phyloP scores from a whole-genome alignment of 2,888 invertebrate genomes.

The Melipona bicolor region DNA sequence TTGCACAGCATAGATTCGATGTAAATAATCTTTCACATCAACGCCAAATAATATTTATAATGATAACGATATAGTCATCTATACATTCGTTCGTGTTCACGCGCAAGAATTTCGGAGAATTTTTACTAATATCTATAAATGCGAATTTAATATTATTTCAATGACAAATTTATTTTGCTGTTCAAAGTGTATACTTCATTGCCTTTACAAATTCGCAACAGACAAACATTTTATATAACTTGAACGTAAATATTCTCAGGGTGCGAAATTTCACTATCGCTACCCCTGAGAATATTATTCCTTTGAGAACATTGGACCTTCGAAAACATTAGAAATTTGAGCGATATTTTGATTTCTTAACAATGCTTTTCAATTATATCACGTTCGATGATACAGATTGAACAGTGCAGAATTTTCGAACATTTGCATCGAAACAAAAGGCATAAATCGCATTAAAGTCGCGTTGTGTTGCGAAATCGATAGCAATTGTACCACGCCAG shows the following conservation, averaged over 20 bases:
- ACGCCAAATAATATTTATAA: not conserved
- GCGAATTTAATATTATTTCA: no score
- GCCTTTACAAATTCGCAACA: not conserved
- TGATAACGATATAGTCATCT: not conserved
- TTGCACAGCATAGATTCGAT: constrained; percentile 28
- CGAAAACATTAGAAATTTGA: not conserved
- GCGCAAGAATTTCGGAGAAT: no score
- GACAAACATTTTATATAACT: not conserved
- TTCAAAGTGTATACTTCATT: not conserved
- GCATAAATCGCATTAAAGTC: constrained; percentile 6
- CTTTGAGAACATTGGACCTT: not conserved
- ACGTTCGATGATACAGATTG: not conserved
- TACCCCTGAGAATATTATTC: not conserved
- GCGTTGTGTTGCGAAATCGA: constrained; percentile 36
- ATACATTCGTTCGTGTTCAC: not conserved
- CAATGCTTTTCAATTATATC: not conserved
- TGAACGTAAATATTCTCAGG: not conserved
- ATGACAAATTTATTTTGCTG: no score
- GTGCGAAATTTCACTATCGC: not conserved
- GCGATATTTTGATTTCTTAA: not conserved
- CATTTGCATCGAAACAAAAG: not conserved
- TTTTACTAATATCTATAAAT: no score
- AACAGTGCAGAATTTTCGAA: not conserved
- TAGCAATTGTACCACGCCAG: constrained; percentile 38
- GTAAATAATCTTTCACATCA: not conserved